Evolutionary conservation across 1,140 invertebrate genomes (phyloP).

Genomic region (Lordiphosa stackelbergi): DNA sequence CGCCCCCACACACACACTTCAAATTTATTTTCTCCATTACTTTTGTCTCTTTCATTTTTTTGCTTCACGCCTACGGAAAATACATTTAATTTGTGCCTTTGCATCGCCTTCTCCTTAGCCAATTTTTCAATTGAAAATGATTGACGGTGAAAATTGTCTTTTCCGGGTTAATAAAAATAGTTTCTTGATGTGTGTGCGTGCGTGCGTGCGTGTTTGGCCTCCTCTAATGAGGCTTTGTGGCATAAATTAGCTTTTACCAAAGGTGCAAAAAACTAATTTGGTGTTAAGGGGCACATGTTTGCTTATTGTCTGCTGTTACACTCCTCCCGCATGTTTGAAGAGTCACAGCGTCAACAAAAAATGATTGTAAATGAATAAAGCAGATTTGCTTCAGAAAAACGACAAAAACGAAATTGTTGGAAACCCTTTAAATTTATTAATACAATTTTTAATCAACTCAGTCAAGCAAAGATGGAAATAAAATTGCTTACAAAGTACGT

Average conservation of each 20-base stretch:
- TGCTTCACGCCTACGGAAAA: slow-evolving; percentile 26
- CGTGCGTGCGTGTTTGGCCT: neutral
- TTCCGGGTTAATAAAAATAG: slow-evolving; percentile 7
- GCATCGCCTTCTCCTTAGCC: slow-evolving; percentile 4
- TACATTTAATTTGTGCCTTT: slow-evolving; percentile 33
- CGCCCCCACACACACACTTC: slow-evolving; percentile 28
- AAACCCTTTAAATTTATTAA: slow-evolving; percentile 8
- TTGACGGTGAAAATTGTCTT: slow-evolving; percentile 39
- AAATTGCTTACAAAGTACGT: no score
- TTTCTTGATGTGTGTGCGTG: neutral
- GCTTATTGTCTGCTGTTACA: slow-evolving; percentile 62
- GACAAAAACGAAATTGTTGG: slow-evolving; percentile 14
- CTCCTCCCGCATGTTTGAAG: slow-evolving; percentile 15
- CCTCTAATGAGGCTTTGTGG: slow-evolving; percentile 57
- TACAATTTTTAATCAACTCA: no score
- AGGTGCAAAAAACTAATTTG: slow-evolving; percentile 5
- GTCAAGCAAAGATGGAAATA: no score
- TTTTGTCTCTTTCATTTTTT: slow-evolving; percentile 32
- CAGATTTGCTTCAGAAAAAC: slow-evolving; percentile 7
- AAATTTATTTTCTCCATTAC: slow-evolving; percentile 48
- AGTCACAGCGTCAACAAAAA: slow-evolving; percentile 21
- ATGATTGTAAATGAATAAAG: slow-evolving; percentile 15
- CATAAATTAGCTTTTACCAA: slow-evolving; percentile 18
- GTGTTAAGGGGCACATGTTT: slow-evolving; percentile 35
- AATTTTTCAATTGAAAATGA: slow-evolving; percentile 44